phyloP scores from a whole-genome alignment of 2,113 vertebrate species.

The Ovibos moschatus region DNA sequence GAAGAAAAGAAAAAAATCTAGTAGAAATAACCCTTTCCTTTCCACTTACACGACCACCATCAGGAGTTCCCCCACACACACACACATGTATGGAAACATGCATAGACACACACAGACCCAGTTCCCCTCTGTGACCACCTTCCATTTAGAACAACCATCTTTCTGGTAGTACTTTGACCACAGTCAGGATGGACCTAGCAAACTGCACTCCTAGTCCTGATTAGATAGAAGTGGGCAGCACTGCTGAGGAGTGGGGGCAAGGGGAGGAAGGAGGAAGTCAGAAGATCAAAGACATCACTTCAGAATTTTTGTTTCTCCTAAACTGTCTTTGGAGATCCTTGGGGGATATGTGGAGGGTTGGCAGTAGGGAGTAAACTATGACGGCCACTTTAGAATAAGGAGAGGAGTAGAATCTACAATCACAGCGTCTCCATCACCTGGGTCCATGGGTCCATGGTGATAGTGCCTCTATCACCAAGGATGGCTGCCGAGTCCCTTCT shows the following conservation, averaged over 20 bases:
- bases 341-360: neutral
- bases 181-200: neutral
- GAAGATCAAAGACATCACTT: neutral
- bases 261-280: neutral
- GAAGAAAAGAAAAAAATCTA: neutral
- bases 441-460: neutral
- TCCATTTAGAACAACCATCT: neutral
- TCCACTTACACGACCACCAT: neutral
- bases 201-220: neutral
- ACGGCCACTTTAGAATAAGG: neutral
- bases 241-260: neutral
- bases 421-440: neutral
- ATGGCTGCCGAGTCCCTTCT: neutral
- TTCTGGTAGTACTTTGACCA: neutral
- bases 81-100: neutral
- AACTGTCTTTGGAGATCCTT: neutral
- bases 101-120: neutral
- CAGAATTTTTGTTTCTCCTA: neutral
- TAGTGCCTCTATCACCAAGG: neutral
- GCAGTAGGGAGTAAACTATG: neutral
- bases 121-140: neutral
- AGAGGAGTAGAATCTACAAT: fast-evolving
- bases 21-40: neutral
- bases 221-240: neutral
- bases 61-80: too few relatives aligned